phyloP scores from a whole-genome alignment of 2,797 vertebrate genomes.

The Cryptoprocta ferox region DNA sequence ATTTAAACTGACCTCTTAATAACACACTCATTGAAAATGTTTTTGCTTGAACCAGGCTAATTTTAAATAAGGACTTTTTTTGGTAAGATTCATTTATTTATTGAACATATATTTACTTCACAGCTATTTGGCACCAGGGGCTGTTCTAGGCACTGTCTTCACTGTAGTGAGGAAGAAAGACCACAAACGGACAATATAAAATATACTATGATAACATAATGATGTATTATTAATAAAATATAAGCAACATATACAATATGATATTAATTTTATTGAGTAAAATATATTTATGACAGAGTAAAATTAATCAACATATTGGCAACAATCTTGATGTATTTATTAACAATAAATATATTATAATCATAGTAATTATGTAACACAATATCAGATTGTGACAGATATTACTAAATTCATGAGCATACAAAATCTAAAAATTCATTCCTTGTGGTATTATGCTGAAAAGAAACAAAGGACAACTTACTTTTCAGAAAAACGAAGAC shows the following conservation, averaged over 20 bases:
- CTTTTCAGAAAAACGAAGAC: conserved; percentile 38
- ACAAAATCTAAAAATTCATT: conserved; percentile 47
- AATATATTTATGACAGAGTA: background rate
- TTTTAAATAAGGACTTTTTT: conserved; percentile 65
- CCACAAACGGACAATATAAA: background rate
- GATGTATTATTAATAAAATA: background rate
- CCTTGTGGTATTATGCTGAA: background rate
- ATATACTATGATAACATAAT: background rate
- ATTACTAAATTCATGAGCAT: background rate
- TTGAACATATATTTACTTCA: conserved; percentile 18
- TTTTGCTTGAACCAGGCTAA: conserved; percentile 51
- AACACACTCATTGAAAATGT: conserved; percentile 53
- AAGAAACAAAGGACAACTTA: conserved; percentile 42
- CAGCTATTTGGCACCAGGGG: background rate
- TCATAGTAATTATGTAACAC: conserved; percentile 1
- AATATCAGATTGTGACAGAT: background rate
- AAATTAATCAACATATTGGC: background rate
- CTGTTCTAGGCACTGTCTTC: background rate
- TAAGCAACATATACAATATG: background rate
- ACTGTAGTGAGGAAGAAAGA: background rate
- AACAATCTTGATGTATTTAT: background rate
- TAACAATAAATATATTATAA: background rate
- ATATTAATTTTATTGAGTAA: conserved; percentile 40
- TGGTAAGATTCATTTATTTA: conserved; percentile 49
- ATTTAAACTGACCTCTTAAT: conserved; percentile 73